Evolutionary conservation across 1,140 invertebrate genomes (phyloP).

Genomic region (Camponotus floridanus): DNA sequence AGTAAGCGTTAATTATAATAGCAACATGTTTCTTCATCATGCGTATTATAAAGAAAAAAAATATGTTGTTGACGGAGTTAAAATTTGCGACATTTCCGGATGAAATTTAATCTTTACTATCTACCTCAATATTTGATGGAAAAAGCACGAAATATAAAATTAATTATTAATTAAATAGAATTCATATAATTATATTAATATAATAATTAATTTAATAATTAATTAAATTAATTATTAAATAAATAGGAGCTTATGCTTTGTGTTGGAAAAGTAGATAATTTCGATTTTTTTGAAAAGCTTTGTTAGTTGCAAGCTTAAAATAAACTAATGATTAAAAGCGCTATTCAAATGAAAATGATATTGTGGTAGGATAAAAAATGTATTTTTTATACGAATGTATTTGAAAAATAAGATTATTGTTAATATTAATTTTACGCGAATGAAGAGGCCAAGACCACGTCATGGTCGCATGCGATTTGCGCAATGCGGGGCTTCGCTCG

Average conservation of each 20-base stretch:
- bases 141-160: background rate
- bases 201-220: background rate
- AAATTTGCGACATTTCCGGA: background rate
- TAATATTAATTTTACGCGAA: slow-evolving; percentile 53
- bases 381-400: background rate
- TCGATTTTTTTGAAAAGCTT: background rate
- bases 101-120: background rate
- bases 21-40: background rate
- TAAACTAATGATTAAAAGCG: background rate
- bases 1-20: background rate
- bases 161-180: background rate
- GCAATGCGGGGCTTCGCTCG: slow-evolving; percentile 76
- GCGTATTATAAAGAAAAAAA: background rate
- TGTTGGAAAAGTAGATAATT: background rate
- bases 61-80: background rate
- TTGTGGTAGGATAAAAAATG: background rate
- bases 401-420: background rate
- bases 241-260: background rate
- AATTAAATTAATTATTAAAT: background rate
- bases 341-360: background rate
- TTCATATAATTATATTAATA: too few species aligned
- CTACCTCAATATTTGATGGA: background rate
- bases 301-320: background rate
- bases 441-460: slow-evolving; percentile 73
- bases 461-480: slow-evolving; percentile 75